phyloP scores from a whole-genome alignment of 37 sponge, comb jelly and placozoan species.

The Lycopodina hypogea region DNA sequence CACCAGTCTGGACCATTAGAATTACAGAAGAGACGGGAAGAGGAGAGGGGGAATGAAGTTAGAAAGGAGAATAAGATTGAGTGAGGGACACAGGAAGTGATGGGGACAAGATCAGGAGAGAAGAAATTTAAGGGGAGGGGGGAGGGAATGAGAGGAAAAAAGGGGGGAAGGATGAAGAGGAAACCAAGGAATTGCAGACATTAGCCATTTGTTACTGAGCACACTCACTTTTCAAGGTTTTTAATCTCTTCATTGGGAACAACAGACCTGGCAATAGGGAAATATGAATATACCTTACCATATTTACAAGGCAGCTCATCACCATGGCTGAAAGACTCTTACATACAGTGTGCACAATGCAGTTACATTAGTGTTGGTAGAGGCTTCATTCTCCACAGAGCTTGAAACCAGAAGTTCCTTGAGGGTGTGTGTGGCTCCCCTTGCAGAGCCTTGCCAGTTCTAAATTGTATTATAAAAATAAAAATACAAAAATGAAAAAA shows the following conservation, averaged over 20 bases:
- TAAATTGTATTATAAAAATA: neutral
- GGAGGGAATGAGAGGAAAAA: too few species aligned
- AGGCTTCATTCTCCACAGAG: conserved; percentile 53
- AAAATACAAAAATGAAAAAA: neutral
- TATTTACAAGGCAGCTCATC: neutral
- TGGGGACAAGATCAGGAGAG: too few species aligned
- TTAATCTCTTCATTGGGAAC: conserved; percentile 12
- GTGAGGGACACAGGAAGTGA: too few species aligned
- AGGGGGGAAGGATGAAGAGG: too few species aligned
- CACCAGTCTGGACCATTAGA: conserved; percentile 8
- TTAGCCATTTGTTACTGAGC: neutral
- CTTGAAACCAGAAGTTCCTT: conserved; percentile 48
- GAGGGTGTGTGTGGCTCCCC: conserved; percentile 33
- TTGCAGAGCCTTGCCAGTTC: neutral
- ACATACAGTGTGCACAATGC: conserved; percentile 51
- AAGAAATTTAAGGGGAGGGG: too few species aligned
- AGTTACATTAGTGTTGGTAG: conserved; percentile 40
- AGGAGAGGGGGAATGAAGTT: too few species aligned
- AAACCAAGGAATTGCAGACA: neutral
- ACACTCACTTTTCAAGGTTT: conserved; percentile 38
- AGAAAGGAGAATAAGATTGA: too few species aligned
- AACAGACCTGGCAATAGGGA: neutral
- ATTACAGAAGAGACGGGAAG: neutral
- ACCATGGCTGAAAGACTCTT: neutral
- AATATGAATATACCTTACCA: neutral